Evolutionary conservation across 2,113 vertebrate genomes (phyloP).

Genomic region (Mobula birostris): DNA sequence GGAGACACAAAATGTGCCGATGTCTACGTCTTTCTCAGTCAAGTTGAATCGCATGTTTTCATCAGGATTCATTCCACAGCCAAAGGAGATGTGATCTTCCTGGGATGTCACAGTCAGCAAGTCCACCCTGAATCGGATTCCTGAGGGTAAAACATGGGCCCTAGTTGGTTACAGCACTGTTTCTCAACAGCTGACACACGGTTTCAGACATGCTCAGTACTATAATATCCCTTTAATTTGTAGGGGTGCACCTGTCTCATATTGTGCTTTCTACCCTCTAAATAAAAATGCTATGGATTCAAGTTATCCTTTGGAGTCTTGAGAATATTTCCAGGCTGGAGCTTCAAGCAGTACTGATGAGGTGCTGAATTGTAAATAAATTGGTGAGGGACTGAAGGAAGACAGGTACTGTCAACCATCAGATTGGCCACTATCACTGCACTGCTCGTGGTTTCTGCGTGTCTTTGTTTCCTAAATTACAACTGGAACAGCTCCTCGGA

Average conservation of each 20-base stretch:
- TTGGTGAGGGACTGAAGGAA: not conserved
- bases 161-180: not conserved
- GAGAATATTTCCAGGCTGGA: no score
- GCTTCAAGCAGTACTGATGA: not conserved
- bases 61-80: slow-evolving; percentile 21
- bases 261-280: not conserved
- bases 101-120: not conserved
- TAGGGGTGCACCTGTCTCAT: not conserved
- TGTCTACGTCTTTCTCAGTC: not conserved
- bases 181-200: not conserved
- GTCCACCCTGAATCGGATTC: slow-evolving; percentile 3
- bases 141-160: not conserved
- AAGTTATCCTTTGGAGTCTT: no score
- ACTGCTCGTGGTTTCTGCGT: no score
- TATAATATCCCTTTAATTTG: not conserved
- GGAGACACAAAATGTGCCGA: not conserved
- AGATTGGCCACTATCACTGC: no score
- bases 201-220: not conserved
- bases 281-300: not conserved
- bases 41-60: not conserved
- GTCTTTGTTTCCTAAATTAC: no score
- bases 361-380: not conserved
- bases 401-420: no score
- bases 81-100: slow-evolving; percentile 26
- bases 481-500: no score